phyloP scores from a whole-genome alignment of 35 echinoderm and acorn worm genomes.

The Patiria miniata region DNA sequence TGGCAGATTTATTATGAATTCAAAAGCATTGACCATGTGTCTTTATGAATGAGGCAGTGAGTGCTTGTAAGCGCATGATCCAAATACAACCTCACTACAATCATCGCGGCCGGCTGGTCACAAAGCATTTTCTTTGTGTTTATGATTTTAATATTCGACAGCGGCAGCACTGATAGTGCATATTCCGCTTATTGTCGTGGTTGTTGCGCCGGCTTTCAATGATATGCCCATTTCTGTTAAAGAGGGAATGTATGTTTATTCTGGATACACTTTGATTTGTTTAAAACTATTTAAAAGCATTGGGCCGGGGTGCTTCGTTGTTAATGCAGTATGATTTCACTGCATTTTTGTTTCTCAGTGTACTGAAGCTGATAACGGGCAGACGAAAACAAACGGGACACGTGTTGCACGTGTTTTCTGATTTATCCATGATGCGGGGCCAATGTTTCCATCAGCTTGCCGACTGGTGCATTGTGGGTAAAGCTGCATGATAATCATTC shows the following conservation, averaged over 20 bases:
- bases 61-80: neutral
- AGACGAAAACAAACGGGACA: slow-evolving; percentile 22
- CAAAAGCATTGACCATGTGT: slow-evolving; percentile 1
- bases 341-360: too few relatives aligned
- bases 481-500: neutral
- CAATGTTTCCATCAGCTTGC: slow-evolving; percentile 22
- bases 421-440: slow-evolving; percentile 3
- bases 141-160: slow-evolving; percentile 12
- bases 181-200: neutral
- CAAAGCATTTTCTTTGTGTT: neutral
- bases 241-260: too few relatives aligned
- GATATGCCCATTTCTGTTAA: too few relatives aligned
- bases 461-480: neutral
- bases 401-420: neutral
- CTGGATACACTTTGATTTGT: too few relatives aligned
- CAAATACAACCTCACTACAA: neutral
- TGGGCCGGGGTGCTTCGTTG: too few relatives aligned
- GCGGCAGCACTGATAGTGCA: neutral
- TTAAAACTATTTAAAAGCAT: too few relatives aligned
- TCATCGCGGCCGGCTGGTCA: slow-evolving; percentile 1
- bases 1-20: slow-evolving; percentile 20
- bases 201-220: too few relatives aligned
- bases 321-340: too few relatives aligned
- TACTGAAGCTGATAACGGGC: too few relatives aligned
- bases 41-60: neutral